Evolutionary conservation across 2,888 invertebrate species (phyloP).

Genomic region (Clanis bilineata): DNA sequence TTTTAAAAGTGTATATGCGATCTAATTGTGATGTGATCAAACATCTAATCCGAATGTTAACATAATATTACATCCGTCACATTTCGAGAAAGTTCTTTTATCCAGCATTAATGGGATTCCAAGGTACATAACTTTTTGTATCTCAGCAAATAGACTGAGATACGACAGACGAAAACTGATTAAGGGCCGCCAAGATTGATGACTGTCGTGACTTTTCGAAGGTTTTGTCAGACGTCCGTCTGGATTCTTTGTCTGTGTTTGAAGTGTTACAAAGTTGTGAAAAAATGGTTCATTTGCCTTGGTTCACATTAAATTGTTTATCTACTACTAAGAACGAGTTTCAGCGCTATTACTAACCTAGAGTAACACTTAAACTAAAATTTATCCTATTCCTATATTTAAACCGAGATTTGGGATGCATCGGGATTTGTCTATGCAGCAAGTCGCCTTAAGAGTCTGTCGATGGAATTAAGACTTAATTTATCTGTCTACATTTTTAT

Average conservation of each 20-base stretch:
- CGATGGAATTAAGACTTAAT: no score
- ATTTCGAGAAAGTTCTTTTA: neutral
- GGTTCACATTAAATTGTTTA: no score
- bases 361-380: no score
- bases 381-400: no score
- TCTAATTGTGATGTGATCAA: no score
- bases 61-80: neutral
- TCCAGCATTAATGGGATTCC: neutral
- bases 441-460: no score
- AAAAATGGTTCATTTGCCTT: neutral
- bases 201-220: neutral
- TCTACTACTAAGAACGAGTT: no score
- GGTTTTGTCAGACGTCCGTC: neutral
- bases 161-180: neutral
- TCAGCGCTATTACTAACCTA: no score
- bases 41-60: neutral
- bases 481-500: no score
- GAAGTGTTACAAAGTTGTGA: neutral
- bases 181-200: neutral
- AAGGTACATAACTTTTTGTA: neutral
- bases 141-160: neutral
- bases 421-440: no score
- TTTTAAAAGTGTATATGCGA: no score
- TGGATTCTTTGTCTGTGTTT: neutral
- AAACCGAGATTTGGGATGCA: no score